Conservation (phyloP, 2,888 invertebrate genomes). For the Endotricha flammealis region DNA sequence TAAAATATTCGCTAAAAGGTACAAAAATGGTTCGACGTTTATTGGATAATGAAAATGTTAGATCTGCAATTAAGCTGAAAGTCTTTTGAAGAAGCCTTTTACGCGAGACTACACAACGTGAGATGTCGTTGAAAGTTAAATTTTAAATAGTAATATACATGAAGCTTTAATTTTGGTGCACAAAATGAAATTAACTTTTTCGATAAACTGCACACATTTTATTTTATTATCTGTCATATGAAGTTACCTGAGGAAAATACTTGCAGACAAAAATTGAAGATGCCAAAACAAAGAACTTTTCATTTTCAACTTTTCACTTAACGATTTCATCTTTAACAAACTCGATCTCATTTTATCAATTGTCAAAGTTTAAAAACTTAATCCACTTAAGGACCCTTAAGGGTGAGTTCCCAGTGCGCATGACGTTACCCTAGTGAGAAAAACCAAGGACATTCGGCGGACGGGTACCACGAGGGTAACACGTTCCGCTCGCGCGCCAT, state of each 20-base stretch:
- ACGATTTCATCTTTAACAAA: constrained; percentile 58
- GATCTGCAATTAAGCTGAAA: no score
- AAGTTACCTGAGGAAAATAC: constrained; percentile 2
- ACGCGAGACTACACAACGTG: no score
- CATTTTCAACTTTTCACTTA: constrained; percentile 63
- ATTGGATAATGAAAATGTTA: no score
- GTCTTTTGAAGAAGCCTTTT: no score
- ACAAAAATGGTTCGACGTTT: no score
- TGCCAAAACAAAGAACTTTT: constrained; percentile 27
- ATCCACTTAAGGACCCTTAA: constrained; percentile 73
- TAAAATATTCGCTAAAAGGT: no score
- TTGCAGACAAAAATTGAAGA: constrained; percentile 6
- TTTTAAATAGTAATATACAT: no score
- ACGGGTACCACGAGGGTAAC: constrained; percentile 35
- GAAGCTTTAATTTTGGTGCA: no score
- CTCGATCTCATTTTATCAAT: constrained; percentile 72
- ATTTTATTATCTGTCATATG: constrained; percentile 1
- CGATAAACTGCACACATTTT: no score
- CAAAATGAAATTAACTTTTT: no score
- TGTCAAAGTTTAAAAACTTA: constrained; percentile 76
- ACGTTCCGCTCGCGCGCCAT: constrained; percentile 37
- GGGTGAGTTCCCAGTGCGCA: constrained; percentile 63
- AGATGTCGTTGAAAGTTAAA: no score
- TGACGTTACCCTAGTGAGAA: constrained; percentile 67
- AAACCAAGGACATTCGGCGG: constrained; percentile 66